A percentile compares a stretch with the other conserved stretches of the same genome.
phyloP scores from a whole-genome alignment of 2,797 vertebrate genomes.

The Heteromormyrus szaboi region DNA sequence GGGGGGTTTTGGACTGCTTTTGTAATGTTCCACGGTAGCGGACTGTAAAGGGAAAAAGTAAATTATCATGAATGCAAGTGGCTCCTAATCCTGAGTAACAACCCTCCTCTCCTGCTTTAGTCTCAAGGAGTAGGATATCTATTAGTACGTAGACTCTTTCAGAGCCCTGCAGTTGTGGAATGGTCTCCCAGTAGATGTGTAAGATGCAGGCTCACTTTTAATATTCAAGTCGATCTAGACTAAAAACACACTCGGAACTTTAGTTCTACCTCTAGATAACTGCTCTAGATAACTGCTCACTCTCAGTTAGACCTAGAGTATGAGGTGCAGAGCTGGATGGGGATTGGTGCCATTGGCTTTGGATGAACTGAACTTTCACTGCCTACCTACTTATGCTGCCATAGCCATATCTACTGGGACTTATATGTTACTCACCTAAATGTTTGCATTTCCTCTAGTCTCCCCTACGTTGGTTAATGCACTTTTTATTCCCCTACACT shows the following conservation, averaged over 20 bases:
- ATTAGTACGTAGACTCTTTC: background rate
- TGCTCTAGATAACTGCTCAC: background rate
- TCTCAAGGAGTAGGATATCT: background rate
- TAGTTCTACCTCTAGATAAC: background rate
- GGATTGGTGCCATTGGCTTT: background rate
- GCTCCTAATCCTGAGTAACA: background rate
- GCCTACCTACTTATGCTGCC: background rate
- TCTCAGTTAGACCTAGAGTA: background rate
- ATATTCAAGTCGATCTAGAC: background rate
- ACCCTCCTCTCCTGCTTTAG: background rate
- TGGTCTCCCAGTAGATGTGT: background rate
- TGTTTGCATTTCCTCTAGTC: background rate
- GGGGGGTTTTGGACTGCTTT: background rate
- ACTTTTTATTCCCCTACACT: background rate
- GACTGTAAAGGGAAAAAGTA: background rate
- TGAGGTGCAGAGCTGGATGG: background rate
- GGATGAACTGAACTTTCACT: background rate
- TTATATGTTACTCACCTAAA: background rate
- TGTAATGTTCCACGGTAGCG: background rate
- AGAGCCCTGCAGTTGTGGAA: background rate
- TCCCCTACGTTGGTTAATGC: background rate
- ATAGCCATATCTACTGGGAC: background rate
- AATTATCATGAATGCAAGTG: background rate
- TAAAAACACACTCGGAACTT: background rate
- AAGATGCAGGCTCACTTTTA: background rate